Evolutionary conservation across 2,888 invertebrate genomes (phyloP).

Genomic region (Drymonia ruficornis): DNA sequence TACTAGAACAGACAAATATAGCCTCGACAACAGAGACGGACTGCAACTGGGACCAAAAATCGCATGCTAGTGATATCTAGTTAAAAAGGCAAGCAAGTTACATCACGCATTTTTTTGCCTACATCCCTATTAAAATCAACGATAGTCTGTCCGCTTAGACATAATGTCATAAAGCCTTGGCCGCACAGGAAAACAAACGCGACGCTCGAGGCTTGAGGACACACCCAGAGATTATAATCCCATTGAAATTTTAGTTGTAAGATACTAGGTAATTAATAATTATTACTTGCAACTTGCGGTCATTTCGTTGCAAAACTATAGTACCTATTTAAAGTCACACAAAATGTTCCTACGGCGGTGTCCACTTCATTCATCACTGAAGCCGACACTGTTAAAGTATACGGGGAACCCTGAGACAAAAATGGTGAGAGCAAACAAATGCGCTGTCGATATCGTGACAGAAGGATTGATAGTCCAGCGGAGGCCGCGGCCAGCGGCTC

Average conservation of each 20-base stretch:
- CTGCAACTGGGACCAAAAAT: background rate
- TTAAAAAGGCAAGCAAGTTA: no score
- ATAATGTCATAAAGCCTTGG: no score
- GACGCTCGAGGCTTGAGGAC: no score
- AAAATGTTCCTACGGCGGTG: background rate
- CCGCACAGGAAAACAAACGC: no score
- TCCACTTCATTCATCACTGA: background rate
- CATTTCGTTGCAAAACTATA: background rate
- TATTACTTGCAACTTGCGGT: no score
- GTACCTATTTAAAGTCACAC: no score
- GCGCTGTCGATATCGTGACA: constrained; percentile 79
- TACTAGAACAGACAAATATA: constrained; percentile 54
- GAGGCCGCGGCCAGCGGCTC: constrained; percentile 26
- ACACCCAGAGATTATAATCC: no score
- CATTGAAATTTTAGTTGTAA: no score
- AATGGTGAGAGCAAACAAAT: constrained; percentile 82
- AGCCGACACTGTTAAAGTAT: constrained; percentile 23
- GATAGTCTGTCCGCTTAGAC: no score
- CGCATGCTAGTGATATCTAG: background rate
- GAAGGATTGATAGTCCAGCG: constrained; percentile 77
- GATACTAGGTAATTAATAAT: no score
- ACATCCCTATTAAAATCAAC: no score
- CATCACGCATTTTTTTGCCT: no score
- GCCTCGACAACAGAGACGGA: constrained; percentile 22
- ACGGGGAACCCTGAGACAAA: constrained; percentile 73